Conservation (phyloP, 2,888 invertebrate genomes). For the Pheosia gnoma region DNA sequence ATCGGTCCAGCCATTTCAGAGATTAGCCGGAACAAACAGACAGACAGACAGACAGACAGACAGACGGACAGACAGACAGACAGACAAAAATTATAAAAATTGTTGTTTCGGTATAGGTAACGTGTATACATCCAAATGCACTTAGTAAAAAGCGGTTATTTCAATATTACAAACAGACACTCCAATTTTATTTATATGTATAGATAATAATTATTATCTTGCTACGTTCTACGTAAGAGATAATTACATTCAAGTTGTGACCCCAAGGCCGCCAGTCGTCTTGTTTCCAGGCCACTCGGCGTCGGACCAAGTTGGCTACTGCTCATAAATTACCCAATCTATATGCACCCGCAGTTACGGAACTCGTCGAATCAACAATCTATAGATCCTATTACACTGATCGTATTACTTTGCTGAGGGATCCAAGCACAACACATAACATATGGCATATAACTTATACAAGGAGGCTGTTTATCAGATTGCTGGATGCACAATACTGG, state of each 20-base stretch:
- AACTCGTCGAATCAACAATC: constrained; percentile 3
- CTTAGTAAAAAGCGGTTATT: no score
- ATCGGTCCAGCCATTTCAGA: no score
- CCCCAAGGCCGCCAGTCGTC: background rate
- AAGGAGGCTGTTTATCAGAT: constrained; percentile 23
- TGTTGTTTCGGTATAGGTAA: no score
- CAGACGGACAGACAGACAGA: no score
- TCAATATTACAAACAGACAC: no score
- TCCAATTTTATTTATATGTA: no score
- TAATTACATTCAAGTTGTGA: background rate
- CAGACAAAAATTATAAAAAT: no score
- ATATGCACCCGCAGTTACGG: constrained; percentile 7
- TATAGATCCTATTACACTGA: background rate
- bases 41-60: no score
- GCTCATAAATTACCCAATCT: constrained; percentile 7
- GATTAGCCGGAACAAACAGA: no score
- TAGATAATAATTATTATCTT: background rate
- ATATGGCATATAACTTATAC: constrained; percentile 13
- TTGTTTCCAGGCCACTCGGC: background rate
- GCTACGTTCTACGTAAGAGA: background rate
- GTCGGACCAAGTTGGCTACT: constrained; percentile 4
- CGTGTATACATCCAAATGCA: no score
- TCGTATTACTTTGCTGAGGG: background rate
- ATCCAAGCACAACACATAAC: background rate
- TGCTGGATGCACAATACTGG: constrained; percentile 27